Evolutionary conservation across 2,888 invertebrate species (phyloP).

Genomic region (Agonum fuliginosum): DNA sequence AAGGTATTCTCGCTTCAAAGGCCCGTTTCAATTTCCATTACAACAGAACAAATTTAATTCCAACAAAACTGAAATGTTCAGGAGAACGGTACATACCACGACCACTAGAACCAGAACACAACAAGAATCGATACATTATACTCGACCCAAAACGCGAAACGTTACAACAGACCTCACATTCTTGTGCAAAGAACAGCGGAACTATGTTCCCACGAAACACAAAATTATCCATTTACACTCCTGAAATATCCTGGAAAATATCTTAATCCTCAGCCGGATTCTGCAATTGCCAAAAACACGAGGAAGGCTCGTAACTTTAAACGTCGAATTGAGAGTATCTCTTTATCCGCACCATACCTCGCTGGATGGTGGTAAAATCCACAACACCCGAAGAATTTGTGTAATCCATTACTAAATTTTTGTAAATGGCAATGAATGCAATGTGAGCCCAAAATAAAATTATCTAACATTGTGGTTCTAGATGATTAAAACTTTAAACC

Average conservation of each 20-base stretch:
- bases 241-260: neutral
- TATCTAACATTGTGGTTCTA: no score
- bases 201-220: constrained; percentile 26
- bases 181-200: constrained; percentile 13
- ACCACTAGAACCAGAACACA: no score
- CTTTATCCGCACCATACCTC: no score
- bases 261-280: neutral
- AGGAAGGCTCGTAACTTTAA: no score
- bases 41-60: constrained; percentile 34
- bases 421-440: no score
- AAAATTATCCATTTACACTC: constrained; percentile 22
- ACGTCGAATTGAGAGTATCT: no score
- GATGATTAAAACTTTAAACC: no score
- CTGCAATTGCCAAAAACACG: neutral
- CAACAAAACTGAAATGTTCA: constrained; percentile 12
- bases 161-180: constrained; percentile 16
- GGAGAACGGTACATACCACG: constrained; percentile 15
- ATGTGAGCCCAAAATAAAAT: no score
- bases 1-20: constrained; percentile 8
- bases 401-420: no score
- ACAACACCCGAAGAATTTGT: no score
- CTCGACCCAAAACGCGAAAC: constrained; percentile 45
- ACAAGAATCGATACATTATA: constrained; percentile 42
- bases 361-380: no score
- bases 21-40: constrained; percentile 29